Evolutionary conservation across 92 coral and sea anemone species (phyloP).

Genomic region (Chrysogorgia sp.): DNA sequence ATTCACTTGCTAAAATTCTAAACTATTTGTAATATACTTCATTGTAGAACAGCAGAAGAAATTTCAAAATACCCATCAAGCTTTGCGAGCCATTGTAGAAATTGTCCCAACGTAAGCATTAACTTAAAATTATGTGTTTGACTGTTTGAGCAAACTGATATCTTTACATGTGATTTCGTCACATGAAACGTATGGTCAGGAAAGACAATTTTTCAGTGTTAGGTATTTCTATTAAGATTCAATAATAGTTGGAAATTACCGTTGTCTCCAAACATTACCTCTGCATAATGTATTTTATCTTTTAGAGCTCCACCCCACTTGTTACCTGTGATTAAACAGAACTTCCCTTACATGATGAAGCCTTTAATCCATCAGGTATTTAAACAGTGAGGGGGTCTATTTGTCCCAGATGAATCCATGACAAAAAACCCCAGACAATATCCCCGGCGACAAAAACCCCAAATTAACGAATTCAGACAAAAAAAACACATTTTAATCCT

Average conservation of each 20-base stretch:
- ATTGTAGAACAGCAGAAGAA: conserved; percentile 64
- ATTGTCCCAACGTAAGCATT: conserved; percentile 92
- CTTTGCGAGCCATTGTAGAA: conserved; percentile 73
- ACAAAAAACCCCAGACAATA: background rate
- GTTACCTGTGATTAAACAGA: conserved; percentile 72
- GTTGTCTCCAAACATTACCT: too few relatives aligned
- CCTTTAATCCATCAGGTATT: conserved; percentile 69
- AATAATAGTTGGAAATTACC: too few relatives aligned
- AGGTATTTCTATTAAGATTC: too few relatives aligned
- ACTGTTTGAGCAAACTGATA: too few relatives aligned
- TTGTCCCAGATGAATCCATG: background rate
- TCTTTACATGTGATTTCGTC: too few relatives aligned
- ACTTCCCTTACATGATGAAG: conserved; percentile 82
- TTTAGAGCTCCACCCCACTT: conserved; percentile 82
- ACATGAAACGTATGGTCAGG: too few relatives aligned
- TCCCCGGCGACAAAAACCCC: too few relatives aligned
- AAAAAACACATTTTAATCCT: too few relatives aligned
- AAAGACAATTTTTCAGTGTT: too few relatives aligned
- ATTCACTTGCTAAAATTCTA: background rate
- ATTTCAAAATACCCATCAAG: conserved; percentile 76
- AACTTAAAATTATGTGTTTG: too few relatives aligned
- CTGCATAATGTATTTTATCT: background rate
- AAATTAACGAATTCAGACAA: too few relatives aligned
- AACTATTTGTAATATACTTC: background rate
- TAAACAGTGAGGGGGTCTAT: background rate